These are phyloP conservation scores for Sebastes matsubarae DNA, from an alignment of 2,797 vertebrate species.

Conservation along the genomic window DNA sequence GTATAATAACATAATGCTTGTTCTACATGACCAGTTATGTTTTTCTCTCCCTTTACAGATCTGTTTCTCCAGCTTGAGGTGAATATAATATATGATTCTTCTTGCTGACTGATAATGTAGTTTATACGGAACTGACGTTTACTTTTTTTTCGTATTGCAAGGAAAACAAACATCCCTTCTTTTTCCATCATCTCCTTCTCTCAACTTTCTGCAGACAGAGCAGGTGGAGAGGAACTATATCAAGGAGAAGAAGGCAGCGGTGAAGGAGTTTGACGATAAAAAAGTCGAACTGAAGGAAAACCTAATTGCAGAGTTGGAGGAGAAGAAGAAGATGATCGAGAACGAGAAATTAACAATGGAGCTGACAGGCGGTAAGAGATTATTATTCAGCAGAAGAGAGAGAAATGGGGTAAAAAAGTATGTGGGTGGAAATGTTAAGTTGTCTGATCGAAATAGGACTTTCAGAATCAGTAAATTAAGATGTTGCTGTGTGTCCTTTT, in stretches of 20 bases:
- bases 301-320: conserved; percentile 95
- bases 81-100: conserved; percentile 64
- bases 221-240: conserved; percentile 98
- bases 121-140: not conserved
- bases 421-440: conserved; percentile 4
- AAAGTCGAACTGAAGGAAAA: conserved; percentile 99
- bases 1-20: not conserved
- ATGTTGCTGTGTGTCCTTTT: not conserved
- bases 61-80: conserved; percentile 98
- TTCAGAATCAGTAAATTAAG: not conserved
- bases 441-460: not conserved
- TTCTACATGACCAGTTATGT: not conserved
- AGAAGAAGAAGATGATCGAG: conserved; percentile 99
- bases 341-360: conserved; percentile 99
- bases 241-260: conserved; percentile 98
- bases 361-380: conserved; percentile 91
- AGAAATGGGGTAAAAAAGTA: conserved; percentile 11
- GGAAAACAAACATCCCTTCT: not conserved
- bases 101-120: not conserved
- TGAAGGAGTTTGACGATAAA: conserved; percentile 99
- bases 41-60: conserved; percentile 81
- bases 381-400: conserved; percentile 36
- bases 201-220: conserved; percentile 85
- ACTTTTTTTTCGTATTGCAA: not conserved
- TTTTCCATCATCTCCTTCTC: not conserved